A percentile compares a stretch with the other conserved stretches of the same genome.
Conservation (phyloP, 2,797 vertebrate species). For the Pelodytes ibericus region DNA sequence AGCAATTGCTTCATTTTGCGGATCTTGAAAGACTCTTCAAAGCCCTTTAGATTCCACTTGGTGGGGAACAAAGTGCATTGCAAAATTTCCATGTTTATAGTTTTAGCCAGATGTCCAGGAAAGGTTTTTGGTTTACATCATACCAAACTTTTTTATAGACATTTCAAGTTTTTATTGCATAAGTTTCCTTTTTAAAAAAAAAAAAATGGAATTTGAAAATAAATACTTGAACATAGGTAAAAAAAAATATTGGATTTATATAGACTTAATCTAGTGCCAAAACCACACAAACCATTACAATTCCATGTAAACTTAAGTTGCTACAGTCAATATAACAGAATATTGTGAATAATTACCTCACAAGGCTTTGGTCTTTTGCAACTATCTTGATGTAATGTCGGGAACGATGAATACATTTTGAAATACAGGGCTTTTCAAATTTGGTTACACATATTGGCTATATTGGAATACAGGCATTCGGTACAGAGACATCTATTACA, state of each 20-base stretch:
- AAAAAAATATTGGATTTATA: neutral
- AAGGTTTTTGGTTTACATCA: conserved; percentile 26
- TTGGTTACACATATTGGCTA: no score
- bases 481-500: no score
- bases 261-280: neutral
- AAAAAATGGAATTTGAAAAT: neutral
- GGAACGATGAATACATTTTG: no score
- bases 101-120: conserved; percentile 13
- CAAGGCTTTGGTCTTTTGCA: no score
- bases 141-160: conserved; percentile 19
- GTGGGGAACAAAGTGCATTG: conserved; percentile 30
- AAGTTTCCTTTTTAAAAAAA: neutral
- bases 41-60: conserved; percentile 32
- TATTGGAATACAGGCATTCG: no score
- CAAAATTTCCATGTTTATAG: conserved; percentile 49
- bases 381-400: no score
- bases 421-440: no score
- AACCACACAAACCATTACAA: neutral
- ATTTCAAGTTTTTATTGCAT: conserved; percentile 9
- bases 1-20: conserved; percentile 26
- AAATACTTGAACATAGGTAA: neutral
- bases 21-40: conserved; percentile 18
- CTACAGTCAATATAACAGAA: no score
- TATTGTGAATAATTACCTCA: no score
- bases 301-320: neutral